Evolutionary conservation across 2,797 vertebrate species (phyloP).

Genomic region (Manis pentadactyla): DNA sequence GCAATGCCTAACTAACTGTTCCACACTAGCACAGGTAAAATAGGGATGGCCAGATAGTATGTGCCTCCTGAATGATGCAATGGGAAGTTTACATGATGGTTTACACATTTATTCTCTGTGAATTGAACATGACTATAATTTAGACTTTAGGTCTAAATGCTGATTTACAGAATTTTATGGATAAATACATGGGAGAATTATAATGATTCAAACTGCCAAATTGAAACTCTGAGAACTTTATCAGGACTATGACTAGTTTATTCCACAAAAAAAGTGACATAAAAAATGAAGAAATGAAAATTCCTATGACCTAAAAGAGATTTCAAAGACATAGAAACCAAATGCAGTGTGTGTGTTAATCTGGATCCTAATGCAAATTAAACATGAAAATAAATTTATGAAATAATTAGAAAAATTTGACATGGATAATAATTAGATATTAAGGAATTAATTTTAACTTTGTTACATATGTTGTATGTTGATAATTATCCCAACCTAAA

Average conservation of each 20-base stretch:
- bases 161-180: not conserved
- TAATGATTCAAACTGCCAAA: not conserved
- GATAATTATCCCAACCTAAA: not conserved
- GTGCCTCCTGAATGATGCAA: not conserved
- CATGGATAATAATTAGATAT: not conserved
- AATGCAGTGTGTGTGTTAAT: not conserved
- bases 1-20: not conserved
- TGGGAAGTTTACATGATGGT: not conserved
- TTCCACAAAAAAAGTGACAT: not conserved
- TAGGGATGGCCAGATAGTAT: accelerated
- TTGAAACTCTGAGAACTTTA: not conserved
- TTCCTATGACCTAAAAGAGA: not conserved
- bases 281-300: not conserved
- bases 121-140: not conserved
- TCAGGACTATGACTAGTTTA: not conserved
- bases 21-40: not conserved
- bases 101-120: not conserved
- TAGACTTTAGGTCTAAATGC: not conserved
- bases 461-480: not conserved
- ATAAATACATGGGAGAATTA: not conserved
- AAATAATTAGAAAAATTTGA: not conserved
- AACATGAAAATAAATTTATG: not conserved
- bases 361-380: not conserved
- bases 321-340: not conserved
- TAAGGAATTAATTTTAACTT: not conserved